A percentile compares a stretch with the other conserved stretches of the same genome.
Conservation (phyloP, 2,888 invertebrate species). For the Dinocampus coccinellae region DNA sequence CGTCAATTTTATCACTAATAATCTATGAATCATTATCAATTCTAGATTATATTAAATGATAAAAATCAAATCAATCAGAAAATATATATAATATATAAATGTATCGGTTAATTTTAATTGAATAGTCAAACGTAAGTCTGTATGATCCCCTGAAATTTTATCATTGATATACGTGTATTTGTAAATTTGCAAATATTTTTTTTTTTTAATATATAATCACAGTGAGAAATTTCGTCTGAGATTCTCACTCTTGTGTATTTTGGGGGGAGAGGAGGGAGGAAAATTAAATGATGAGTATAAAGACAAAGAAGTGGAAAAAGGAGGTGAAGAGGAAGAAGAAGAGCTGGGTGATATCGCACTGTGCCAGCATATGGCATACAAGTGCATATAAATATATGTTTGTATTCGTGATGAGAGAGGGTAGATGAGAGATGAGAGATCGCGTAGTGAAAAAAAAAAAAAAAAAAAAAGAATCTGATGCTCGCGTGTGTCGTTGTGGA, state of each 20-base stretch:
- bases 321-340: neutral
- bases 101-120: neutral
- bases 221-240: conserved; percentile 32
- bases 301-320: neutral
- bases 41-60: neutral
- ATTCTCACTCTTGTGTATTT: neutral
- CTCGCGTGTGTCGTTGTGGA: conserved; percentile 16
- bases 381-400: neutral
- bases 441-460: too few species aligned
- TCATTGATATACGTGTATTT: conserved; percentile 47
- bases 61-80: neutral
- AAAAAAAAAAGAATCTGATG: conserved; percentile 39
- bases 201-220: conserved; percentile 40
- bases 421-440: conserved; percentile 29
- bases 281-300: neutral
- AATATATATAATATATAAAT: neutral
- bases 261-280: neutral
- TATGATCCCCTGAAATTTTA: conserved; percentile 54
- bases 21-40: neutral
- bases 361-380: neutral
- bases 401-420: neutral
- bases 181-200: conserved; percentile 9
- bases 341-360: neutral
- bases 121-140: too few species aligned
- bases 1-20: neutral